Evolutionary conservation across 2,113 vertebrate genomes (phyloP).

Genomic region (Tupaia chinensis): DNA sequence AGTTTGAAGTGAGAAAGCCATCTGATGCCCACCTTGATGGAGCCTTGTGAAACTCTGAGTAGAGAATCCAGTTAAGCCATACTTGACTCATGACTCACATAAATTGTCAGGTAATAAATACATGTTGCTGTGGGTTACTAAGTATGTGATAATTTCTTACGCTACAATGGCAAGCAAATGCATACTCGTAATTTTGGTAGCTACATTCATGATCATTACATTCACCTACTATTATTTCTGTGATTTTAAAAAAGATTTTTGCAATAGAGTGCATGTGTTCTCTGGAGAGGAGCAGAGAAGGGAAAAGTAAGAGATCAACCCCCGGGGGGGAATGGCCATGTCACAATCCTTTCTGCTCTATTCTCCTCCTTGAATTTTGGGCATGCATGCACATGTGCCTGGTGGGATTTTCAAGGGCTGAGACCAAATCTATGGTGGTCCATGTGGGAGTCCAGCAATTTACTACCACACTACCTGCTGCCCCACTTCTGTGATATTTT

Average conservation of each 20-base stretch:
- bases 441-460: no score
- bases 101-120: background rate
- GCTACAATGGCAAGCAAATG: background rate
- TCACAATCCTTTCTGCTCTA: no score
- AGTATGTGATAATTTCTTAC: background rate
- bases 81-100: background rate
- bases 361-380: no score
- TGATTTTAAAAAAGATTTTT: background rate
- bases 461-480: no score
- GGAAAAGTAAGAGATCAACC: no score
- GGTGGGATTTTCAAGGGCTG: no score
- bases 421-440: no score
- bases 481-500: background rate
- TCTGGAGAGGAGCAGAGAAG: no score
- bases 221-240: background rate
- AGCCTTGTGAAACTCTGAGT: background rate
- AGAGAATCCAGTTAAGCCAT: background rate
- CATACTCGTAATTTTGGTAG: background rate
- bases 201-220: background rate
- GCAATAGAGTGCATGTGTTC: no score
- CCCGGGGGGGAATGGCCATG: no score
- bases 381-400: no score
- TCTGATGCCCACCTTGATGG: rapidly evolving
- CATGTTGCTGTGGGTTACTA: background rate
- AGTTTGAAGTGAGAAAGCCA: background rate